phyloP scores from a whole-genome alignment of 2,113 vertebrate genomes.

The Damaliscus lunatus region DNA sequence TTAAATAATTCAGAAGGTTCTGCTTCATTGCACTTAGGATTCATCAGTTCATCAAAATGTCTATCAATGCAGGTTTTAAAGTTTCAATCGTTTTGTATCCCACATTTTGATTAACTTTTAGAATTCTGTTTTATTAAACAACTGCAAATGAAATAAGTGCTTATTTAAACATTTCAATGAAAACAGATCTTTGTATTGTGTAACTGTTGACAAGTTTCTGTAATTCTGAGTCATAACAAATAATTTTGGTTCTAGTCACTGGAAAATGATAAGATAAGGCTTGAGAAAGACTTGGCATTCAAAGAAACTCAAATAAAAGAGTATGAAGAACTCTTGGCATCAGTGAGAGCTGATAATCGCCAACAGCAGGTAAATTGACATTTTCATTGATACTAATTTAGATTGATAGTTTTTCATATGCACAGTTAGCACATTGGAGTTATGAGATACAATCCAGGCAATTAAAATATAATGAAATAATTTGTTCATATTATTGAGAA shows the following conservation, averaged over 20 bases:
- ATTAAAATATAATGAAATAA: constrained; percentile 26
- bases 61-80: background rate
- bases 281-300: constrained; percentile 92
- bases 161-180: constrained; percentile 18
- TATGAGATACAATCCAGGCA: background rate
- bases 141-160: constrained; percentile 17
- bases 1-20: constrained; percentile 30
- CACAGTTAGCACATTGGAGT: background rate
- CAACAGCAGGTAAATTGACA: constrained; percentile 89
- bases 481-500: constrained; percentile 1
- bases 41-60: background rate
- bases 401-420: background rate
- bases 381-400: background rate
- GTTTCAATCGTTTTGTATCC: background rate
- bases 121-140: constrained; percentile 33
- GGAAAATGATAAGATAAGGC: constrained; percentile 87
- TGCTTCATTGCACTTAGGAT: constrained; percentile 3
- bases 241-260: constrained; percentile 80
- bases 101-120: constrained; percentile 21
- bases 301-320: constrained; percentile 91
- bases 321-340: constrained; percentile 89
- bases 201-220: background rate
- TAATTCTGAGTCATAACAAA: background rate
- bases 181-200: background rate
- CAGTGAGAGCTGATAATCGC: constrained; percentile 90